These are phyloP conservation scores for Corythornis vintsioides DNA, from an alignment of 2,113 vertebrate species.

Conservation along the genomic window DNA sequence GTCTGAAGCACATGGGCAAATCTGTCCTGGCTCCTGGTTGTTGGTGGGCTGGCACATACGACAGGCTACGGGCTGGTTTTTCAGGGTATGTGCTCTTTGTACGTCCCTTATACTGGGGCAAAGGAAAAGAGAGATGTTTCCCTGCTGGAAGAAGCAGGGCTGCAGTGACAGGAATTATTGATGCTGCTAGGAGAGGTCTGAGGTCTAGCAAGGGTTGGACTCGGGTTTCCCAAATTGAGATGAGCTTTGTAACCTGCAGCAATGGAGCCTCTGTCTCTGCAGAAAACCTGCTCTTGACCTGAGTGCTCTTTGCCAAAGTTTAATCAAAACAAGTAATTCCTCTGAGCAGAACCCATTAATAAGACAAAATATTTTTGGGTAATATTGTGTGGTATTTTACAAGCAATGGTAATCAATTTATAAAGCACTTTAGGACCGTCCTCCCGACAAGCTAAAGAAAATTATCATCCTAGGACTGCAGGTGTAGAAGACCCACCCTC, in stretches of 20 bases:
- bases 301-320: background rate
- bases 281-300: background rate
- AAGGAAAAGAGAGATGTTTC: background rate
- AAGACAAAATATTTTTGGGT: background rate
- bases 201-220: background rate
- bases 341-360: background rate
- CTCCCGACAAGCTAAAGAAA: background rate
- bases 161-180: background rate
- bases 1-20: background rate
- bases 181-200: background rate
- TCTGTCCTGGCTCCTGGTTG: fast-evolving
- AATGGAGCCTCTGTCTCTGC: background rate
- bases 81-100: background rate
- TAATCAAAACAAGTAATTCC: background rate
- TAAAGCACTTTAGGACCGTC: background rate
- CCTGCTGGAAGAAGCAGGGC: background rate
- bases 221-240: background rate
- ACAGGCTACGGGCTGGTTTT: background rate
- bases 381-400: background rate
- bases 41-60: fast-evolving
- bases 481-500: background rate
- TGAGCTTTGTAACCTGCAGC: background rate
- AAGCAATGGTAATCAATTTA: background rate
- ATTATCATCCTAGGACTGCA: background rate
- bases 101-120: background rate